These are phyloP conservation scores for Silurus aristotelis DNA, from an alignment of 2,797 vertebrate species.

Conservation along the genomic window DNA sequence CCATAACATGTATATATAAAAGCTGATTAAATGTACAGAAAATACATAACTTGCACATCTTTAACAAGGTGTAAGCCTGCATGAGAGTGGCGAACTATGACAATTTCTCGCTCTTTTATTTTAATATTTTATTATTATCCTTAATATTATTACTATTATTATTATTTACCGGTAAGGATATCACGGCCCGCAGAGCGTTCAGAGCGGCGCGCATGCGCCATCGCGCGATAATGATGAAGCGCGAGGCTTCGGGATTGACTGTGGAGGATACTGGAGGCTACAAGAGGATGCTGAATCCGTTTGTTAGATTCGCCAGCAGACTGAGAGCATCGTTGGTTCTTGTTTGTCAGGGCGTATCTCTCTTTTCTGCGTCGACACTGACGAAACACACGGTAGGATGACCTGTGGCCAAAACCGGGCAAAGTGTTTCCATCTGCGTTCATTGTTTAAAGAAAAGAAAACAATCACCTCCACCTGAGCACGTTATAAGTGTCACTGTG, in stretches of 20 bases:
- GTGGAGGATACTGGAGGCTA: not conserved
- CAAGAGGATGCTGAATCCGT: not conserved
- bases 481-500: not conserved
- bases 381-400: too few relatives aligned
- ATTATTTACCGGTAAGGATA: slow-evolving; percentile 51
- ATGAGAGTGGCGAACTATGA: slow-evolving; percentile 72
- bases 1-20: not conserved
- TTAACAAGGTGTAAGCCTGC: slow-evolving; percentile 67
- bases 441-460: slow-evolving; percentile 2
- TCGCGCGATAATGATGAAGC: slow-evolving; percentile 73
- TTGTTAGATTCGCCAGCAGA: not conserved
- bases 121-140: too few relatives aligned
- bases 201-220: slow-evolving; percentile 75
- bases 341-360: slow-evolving; percentile 58
- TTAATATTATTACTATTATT: too few relatives aligned
- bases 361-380: not conserved
- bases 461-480: not conserved
- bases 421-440: not conserved
- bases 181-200: slow-evolving; percentile 74
- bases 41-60: slow-evolving; percentile 61
- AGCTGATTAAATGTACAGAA: not conserved
- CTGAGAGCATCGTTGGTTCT: slow-evolving; percentile 52
- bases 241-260: not conserved
- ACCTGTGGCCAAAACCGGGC: not conserved
- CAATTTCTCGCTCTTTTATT: slow-evolving; percentile 59